phyloP scores from a whole-genome alignment of 64 coral and sea anemone genomes.

The Dendrophyllia cribrosa region DNA sequence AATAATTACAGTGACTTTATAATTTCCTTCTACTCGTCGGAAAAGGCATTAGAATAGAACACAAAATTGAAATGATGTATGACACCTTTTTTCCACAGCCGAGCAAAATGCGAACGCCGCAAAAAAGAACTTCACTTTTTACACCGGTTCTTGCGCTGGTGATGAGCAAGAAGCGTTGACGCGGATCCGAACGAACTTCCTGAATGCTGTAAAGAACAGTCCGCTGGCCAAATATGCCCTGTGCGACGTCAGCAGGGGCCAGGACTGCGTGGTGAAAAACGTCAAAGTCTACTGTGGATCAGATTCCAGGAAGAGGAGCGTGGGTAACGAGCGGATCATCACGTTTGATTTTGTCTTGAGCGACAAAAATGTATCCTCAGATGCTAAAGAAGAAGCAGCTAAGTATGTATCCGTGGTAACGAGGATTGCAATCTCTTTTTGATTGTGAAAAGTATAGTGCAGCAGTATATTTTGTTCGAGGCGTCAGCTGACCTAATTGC shows the following conservation, averaged over 20 bases:
- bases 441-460: no score
- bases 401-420: slow-evolving; percentile 13
- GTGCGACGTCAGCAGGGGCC: slow-evolving; percentile 63
- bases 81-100: slow-evolving; percentile 29
- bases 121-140: slow-evolving; percentile 89
- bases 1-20: no score
- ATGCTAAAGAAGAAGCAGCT: slow-evolving; percentile 62
- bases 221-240: slow-evolving; percentile 74
- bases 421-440: no score
- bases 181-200: slow-evolving; percentile 81
- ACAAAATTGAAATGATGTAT: not conserved
- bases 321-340: slow-evolving; percentile 72
- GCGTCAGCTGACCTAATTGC: no score
- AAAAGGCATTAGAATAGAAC: no score
- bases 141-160: slow-evolving; percentile 76
- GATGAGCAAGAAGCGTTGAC: slow-evolving; percentile 62
- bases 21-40: no score
- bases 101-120: slow-evolving; percentile 64
- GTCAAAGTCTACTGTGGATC: slow-evolving; percentile 87
- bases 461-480: no score
- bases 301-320: slow-evolving; percentile 37
- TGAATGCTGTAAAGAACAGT: slow-evolving; percentile 77
- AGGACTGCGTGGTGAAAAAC: slow-evolving; percentile 83
- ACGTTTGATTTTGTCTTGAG: slow-evolving; percentile 87
- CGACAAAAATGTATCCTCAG: slow-evolving; percentile 61